Evolutionary conservation across 2,113 vertebrate species (phyloP), one percentile per base, ranked within the genome.

Genomic region (Colistium nudipinnis): DNA sequence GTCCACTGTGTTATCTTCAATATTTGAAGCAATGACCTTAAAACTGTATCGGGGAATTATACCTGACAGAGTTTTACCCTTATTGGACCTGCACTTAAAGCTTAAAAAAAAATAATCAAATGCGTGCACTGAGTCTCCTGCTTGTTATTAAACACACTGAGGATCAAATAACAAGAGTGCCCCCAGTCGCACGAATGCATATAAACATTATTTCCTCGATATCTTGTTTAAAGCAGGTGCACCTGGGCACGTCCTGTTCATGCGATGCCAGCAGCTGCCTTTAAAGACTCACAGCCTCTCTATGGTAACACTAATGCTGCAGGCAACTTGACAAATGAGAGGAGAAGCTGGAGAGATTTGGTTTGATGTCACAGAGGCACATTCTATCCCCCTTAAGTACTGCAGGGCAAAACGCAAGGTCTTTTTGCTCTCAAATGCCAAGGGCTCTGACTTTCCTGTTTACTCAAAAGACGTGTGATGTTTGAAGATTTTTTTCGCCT

Each of bases 201-300:
- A 53, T 66, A 65, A 49, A 55, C 62, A n/a, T 57, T 69, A 51
- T 22, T 60, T 82, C 53, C 33, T 22, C 43, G 62, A 69, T 43
- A 11, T 56, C 53, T 55, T 25, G 70, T 81, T 86, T 45, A 78
- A 67, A 86, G 62, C 47, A 30, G 47, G 30, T 75, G 44, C 38
- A 79, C 69, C 52, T 72, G 53, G 63, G 67, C 64, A 55, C 49
- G 56, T 78, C 76, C 60, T n/a, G n/a, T n/a, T 45, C 39, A 51
- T 66, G 78, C 71, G 3, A 62, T 28, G 78, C 83, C 62, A 43
- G 76, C 64, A 82, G 78, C 74, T 45, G 3, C 78, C 70, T 80
- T 64, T 53, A 78, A 75, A 80, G 69, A 78, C 30, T 81, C 82
- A 72, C 84, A 84, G 81, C 62, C 66, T 70, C 67, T 76, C 65